Evolutionary conservation across 2,113 vertebrate genomes (phyloP).

Genomic region (Scortum barcoo): DNA sequence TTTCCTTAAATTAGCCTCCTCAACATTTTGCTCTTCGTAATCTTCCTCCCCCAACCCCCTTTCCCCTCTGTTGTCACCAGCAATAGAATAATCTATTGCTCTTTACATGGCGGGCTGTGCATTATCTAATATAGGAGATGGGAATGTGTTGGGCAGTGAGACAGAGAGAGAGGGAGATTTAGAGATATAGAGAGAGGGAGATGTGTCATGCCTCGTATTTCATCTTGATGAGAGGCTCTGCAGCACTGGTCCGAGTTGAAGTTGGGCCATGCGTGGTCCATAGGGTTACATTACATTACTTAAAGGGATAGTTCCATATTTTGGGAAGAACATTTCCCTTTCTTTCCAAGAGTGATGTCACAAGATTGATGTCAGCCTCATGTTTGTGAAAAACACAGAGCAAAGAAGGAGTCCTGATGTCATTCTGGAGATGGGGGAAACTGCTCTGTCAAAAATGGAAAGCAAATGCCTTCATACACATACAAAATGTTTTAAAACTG

Average conservation of each 20-base stretch:
- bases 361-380: not conserved
- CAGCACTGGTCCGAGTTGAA: slow-evolving; percentile 58
- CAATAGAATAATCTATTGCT: slow-evolving; percentile 76
- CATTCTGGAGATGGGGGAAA: not conserved
- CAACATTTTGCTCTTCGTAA: slow-evolving; percentile 69
- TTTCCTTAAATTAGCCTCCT: slow-evolving; percentile 75
- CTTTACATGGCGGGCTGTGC: slow-evolving; percentile 68
- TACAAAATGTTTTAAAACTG: too few relatives aligned
- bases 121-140: slow-evolving; percentile 78
- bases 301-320: slow-evolving; percentile 27
- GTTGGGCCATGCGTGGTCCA: slow-evolving; percentile 42
- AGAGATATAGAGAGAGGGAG: slow-evolving; percentile 33
- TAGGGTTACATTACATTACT: slow-evolving; percentile 19
- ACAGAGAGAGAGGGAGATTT: slow-evolving; percentile 50
- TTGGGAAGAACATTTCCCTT: not conserved
- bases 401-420: not conserved
- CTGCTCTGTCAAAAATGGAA: not conserved
- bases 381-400: not conserved
- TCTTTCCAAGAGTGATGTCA: not conserved
- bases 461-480: not conserved
- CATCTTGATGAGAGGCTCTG: slow-evolving; percentile 70
- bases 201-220: slow-evolving; percentile 64
- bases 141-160: slow-evolving; percentile 61
- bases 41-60: slow-evolving; percentile 43
- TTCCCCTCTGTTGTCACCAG: slow-evolving; percentile 70